phyloP scores from a whole-genome alignment of 2,113 vertebrate species.

The Corythaeola cristata region DNA sequence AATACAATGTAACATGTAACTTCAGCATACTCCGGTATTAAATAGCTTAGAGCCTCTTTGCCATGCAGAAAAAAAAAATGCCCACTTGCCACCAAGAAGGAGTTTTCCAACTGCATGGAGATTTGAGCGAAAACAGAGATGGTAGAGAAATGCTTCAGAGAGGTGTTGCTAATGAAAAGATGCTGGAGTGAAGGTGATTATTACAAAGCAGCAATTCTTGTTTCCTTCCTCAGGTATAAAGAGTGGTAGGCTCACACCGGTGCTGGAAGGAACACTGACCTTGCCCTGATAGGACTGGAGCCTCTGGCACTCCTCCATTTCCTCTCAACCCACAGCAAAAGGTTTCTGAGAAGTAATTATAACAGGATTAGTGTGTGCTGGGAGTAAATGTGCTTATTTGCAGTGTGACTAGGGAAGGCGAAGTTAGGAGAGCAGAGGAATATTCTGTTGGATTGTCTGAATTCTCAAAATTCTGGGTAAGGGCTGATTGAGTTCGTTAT shows the following conservation, averaged over 20 bases:
- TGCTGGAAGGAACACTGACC: not conserved
- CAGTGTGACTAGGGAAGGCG: not conserved
- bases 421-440: not conserved
- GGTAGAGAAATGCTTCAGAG: not conserved
- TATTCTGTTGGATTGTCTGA: not conserved
- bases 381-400: slow-evolving; percentile 33
- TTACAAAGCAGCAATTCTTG: not conserved
- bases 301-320: not conserved
- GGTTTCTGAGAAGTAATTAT: slow-evolving; percentile 37
- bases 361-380: not conserved
- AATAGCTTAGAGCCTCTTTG: not conserved
- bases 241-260: not conserved
- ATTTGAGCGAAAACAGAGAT: not conserved
- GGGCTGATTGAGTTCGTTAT: not conserved
- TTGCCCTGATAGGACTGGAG: not conserved
- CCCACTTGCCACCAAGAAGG: not conserved
- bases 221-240: not conserved
- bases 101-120: not conserved
- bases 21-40: not conserved
- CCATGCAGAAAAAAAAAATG: not conserved
- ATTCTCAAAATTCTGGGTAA: not conserved
- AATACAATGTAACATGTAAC: not conserved
- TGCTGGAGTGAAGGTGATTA: not conserved
- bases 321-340: not conserved
- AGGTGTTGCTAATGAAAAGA: not conserved